A percentile compares a stretch with the other conserved stretches of the same genome.
These are phyloP conservation scores for Xiphias gladius DNA, from an alignment of 2,113 vertebrate species.

Conservation along the genomic window DNA sequence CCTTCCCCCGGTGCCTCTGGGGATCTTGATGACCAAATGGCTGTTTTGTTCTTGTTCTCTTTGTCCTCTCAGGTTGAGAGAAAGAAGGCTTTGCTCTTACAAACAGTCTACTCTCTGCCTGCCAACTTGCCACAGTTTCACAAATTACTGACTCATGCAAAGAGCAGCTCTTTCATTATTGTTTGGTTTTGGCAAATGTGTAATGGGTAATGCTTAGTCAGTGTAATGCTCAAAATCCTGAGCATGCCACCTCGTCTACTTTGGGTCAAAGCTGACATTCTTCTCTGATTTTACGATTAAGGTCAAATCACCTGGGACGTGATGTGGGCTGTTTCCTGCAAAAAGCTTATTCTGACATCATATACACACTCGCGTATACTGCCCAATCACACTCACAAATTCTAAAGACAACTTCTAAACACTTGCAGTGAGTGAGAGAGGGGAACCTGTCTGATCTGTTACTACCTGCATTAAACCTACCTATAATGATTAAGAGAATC, in stretches of 20 bases:
- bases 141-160: slow-evolving; percentile 18
- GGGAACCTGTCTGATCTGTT: too few species aligned
- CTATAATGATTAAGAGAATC: slow-evolving; percentile 3
- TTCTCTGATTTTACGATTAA: background rate
- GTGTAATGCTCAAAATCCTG: slow-evolving; percentile 8
- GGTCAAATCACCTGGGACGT: slow-evolving; percentile 8
- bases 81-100: background rate
- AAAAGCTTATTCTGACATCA: background rate
- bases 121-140: slow-evolving; percentile 11
- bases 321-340: background rate
- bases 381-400: background rate
- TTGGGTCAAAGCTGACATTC: background rate
- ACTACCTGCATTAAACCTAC: background rate
- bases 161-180: slow-evolving; percentile 44
- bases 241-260: background rate
- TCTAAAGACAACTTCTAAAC: background rate
- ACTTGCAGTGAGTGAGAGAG: background rate
- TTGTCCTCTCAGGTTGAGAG: slow-evolving; percentile 55
- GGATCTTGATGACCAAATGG: slow-evolving; percentile 50
- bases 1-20: slow-evolving; percentile 39
- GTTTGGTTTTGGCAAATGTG: slow-evolving; percentile 37
- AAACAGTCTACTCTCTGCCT: background rate
- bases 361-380: background rate
- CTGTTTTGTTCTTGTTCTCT: slow-evolving; percentile 58
- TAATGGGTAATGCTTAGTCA: slow-evolving; percentile 4